Percentiles rank a stretch among this genome's conserved stretches.
phyloP scores from a whole-genome alignment of 2,113 vertebrate species.

The Jacana jacana region DNA sequence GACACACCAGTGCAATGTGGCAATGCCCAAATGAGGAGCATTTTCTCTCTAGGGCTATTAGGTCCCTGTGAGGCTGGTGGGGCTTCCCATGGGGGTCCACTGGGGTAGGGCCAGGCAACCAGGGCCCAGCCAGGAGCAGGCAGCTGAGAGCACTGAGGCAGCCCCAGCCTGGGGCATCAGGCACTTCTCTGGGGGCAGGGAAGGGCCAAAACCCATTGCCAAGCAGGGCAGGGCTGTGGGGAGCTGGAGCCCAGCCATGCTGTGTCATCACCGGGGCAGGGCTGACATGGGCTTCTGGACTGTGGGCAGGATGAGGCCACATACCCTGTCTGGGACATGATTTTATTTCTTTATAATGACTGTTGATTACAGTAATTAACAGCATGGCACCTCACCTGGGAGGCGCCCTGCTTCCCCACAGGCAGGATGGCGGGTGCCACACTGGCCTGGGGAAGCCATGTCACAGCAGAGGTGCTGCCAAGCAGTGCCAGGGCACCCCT shows the following conservation, averaged over 20 bases:
- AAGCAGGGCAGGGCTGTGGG: background rate
- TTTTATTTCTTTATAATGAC: background rate
- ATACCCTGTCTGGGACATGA: background rate
- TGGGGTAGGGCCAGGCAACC: too few species aligned
- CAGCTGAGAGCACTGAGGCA: rapidly evolving
- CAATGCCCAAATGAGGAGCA: rapidly evolving
- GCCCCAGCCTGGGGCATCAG: rapidly evolving
- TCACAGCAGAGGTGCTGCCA: too few species aligned
- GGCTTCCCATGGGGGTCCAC: background rate
- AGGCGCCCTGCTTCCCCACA: background rate
- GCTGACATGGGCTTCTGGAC: background rate
- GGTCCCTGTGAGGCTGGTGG: background rate
- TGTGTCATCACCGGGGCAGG: background rate
- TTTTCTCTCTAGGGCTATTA: background rate
- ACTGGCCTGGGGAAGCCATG: rapidly evolving
- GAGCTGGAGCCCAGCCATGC: background rate
- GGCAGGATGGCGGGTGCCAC: background rate
- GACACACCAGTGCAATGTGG: background rate
- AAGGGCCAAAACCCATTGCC: background rate
- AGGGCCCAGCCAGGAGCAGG: background rate
- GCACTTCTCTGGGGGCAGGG: background rate
- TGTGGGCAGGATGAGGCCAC: background rate
- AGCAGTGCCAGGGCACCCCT: background rate
- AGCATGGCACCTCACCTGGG: background rate
- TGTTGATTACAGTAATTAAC: background rate